Base-by-base conservation (phyloP, 2,113 vertebrate genomes). In the Lagopus muta region DNA sequence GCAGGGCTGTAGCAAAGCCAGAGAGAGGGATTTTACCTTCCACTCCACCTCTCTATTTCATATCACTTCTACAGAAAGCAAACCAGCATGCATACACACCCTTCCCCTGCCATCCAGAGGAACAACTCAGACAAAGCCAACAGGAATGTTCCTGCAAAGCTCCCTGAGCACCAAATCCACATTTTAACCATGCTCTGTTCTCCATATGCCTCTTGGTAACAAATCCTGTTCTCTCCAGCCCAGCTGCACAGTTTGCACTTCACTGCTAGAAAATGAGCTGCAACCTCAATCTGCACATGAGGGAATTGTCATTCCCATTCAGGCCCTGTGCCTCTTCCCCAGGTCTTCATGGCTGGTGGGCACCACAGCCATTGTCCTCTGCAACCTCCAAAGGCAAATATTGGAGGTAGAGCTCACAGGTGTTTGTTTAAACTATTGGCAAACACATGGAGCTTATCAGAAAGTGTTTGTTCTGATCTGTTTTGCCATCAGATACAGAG, bases 201-300 rank as follows among this genome's bases (percentile, higher is more conserved):
- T 52, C 52, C 70, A 8, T 2, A 0, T 4, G 20, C 55, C 40
- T 19, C 40, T 20, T 9, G 7, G 47, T 69, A 80, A 62, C 8
- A 8, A 32, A 4, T 2, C 38, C 40, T 6, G 15, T 57, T 62
- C 60, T 34, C 86, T 82, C 36, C 48, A 54, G 4, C 10, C 8
- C 3, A 17, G 10, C 42, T 40, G 18, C 24, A 10, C 3, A 15
- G 28, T 13, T 2, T 65, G 54, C 17, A 32, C 43, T 32, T 27
- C 40, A 38, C 38, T 40, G 7, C 6, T 17, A 57, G 30, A 28
- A 34, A 69, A 6, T 2, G 2, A 62, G 20, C 32, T 42, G 50
- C 1, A 0, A 32, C 20, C 40, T 1, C 10, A 38, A 55, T 13
- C 13, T 32, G 7, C 0, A 18, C 5, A 5, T 0, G 0, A 25